Evolutionary conservation across 2,797 vertebrate species (phyloP).

Genomic region (Myripristis murdjan): DNA sequence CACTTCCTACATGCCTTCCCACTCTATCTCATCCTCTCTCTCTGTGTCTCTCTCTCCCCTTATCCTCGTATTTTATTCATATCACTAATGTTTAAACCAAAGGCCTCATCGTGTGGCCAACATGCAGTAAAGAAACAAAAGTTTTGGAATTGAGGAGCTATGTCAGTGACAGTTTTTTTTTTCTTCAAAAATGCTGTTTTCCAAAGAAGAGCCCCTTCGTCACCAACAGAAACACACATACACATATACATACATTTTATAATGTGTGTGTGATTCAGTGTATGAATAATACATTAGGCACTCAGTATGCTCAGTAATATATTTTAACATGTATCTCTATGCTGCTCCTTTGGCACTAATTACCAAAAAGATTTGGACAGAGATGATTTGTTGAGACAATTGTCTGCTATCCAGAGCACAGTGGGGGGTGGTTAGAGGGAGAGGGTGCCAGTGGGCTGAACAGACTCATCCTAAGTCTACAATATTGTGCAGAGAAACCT

Average conservation of each 20-base stretch:
- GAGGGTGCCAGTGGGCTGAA: slow-evolving; percentile 34
- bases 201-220: slow-evolving; percentile 2
- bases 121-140: not conserved
- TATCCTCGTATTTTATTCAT: not conserved
- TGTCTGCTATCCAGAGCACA: too few species aligned
- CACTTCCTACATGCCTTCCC: not conserved
- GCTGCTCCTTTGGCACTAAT: slow-evolving; percentile 6
- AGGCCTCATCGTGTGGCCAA: not conserved
- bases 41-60: not conserved
- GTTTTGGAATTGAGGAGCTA: not conserved
- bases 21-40: not conserved
- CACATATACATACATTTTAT: not conserved
- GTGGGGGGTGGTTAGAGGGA: not conserved
- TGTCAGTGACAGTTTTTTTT: slow-evolving; percentile 24
- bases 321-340: slow-evolving; percentile 16
- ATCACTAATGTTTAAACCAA: slow-evolving; percentile 14
- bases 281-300: slow-evolving; percentile 43
- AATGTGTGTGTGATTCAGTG: not conserved
- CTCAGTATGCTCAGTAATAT: slow-evolving; percentile 21
- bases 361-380: not conserved
- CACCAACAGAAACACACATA: too few species aligned
- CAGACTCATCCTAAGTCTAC: slow-evolving; percentile 47
- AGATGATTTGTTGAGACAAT: too few species aligned
- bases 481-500: slow-evolving; percentile 58
- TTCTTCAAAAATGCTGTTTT: slow-evolving; percentile 35